A percentile compares a stretch with the other conserved stretches of the same genome.
These are phyloP conservation scores for Microtus oregoni DNA, from an alignment of 2,113 vertebrate genomes.

Conservation along the genomic window DNA sequence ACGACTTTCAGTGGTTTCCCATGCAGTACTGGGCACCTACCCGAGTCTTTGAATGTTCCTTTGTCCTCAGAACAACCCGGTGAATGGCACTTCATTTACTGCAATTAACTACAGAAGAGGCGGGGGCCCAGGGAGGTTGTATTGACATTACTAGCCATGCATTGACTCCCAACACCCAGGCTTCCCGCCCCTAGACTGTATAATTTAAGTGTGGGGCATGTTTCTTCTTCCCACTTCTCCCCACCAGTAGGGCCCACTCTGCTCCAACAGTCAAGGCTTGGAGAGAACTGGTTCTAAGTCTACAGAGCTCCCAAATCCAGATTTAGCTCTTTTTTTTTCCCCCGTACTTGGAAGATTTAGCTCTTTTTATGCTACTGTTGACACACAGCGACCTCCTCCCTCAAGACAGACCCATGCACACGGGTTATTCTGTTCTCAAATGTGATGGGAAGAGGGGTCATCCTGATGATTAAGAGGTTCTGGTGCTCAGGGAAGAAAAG, in stretches of 20 bases:
- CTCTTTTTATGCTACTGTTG: neutral
- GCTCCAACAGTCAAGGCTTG: neutral
- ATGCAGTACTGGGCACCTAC: fast-evolving
- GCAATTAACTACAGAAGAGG: neutral
- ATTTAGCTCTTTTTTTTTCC: too few species aligned
- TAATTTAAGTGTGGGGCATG: neutral
- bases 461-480: neutral
- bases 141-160: neutral
- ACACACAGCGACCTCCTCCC: neutral
- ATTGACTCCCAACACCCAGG: neutral
- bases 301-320: neutral
- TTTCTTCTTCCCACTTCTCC: neutral
- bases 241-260: neutral
- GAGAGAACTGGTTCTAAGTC: neutral
- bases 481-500: neutral
- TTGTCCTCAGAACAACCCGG: neutral
- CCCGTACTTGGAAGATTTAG: too few species aligned
- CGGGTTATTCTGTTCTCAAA: neutral
- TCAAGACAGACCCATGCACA: neutral
- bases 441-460: neutral
- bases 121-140: neutral
- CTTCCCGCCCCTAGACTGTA: neutral
- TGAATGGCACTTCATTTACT: too few species aligned
- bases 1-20: neutral
- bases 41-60: neutral